Base-by-base conservation (phyloP, 2,113 vertebrate genomes). In the Puntigrus tetrazona region DNA sequence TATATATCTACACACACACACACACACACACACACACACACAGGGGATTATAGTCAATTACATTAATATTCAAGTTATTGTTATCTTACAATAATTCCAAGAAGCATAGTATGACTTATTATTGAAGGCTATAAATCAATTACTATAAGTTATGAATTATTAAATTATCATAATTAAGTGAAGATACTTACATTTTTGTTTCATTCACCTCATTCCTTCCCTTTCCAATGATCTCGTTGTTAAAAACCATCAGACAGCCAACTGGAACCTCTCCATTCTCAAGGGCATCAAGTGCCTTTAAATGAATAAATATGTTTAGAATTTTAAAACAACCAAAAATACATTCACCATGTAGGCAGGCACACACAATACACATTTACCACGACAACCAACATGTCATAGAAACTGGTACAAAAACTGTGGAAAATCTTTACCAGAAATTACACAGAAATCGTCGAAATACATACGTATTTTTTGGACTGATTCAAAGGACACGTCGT, bases 171-270 rank as follows among this genome's bases (percentile, higher is more conserved):
- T 47, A 47, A 1, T 47, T 47, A 47, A 13, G 29, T 16, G 22
- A 55, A 11, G 4, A 43, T 16, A 84, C 96, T 88, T 94, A 97
- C 97, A 79, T 99, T 97, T 93, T 97, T 99, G 95, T 98, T 92
- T 98, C 93, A 87, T 99, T 99, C 45, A 98, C 97, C 87, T 99
- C 95, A 81, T 99, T 99, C 78, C 96, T 89, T 86, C 98, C 98
- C 50, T 88, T 94, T 3, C 96, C 97, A 10, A 99, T 85, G 47
- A 95, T 91, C 86, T 95, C 84, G 16, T 94, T 90, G 20, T 92
- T 81, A 89, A 96, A 93, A 88, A 99, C 95, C 96, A 98, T 90
- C 25, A 99, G 95, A 91, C 97, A 99, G 4, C 97, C 98, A 29
- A 99, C 97, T 6, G 98, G 97, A 65, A 99, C 97, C 88, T 99